Percentiles rank a stretch among this genome's conserved stretches.
phyloP scores from a whole-genome alignment of 2,888 invertebrate species.

The Gisinianus flammeolus region DNA sequence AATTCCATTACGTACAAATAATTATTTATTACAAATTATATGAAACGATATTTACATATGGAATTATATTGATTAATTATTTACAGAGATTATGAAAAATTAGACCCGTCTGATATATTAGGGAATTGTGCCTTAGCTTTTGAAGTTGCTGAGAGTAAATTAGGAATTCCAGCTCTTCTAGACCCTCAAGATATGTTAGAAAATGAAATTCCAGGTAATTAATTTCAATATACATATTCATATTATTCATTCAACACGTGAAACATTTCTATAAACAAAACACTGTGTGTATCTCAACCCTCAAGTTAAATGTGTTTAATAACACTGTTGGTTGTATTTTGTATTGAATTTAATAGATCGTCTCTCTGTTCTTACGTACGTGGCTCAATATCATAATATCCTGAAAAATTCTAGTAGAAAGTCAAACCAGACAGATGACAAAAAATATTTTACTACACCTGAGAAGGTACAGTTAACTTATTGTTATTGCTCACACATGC shows the following conservation, averaged over 20 bases:
- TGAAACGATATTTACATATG: not conserved
- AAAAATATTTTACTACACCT: not conserved
- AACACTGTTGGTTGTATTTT: no score
- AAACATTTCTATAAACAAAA: no score
- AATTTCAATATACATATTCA: no score
- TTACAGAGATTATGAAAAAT: conserved; percentile 56
- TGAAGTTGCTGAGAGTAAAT: conserved; percentile 57
- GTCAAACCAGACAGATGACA: no score
- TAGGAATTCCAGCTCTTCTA: conserved; percentile 56
- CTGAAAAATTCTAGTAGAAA: conserved; percentile 45
- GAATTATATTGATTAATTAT: not conserved
- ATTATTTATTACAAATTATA: no score
- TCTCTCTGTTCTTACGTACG: conserved; percentile 56
- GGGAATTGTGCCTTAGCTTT: conserved; percentile 58
- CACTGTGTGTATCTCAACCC: no score
- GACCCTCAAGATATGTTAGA: conserved; percentile 54
- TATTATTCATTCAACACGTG: no score
- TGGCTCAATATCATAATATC: conserved; percentile 54
- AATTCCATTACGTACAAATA: no score
- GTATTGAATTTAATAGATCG: no score
- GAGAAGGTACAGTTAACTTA: no score
- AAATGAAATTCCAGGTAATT: conserved; percentile 56
- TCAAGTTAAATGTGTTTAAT: no score
- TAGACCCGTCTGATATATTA: conserved; percentile 55
- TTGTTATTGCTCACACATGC: no score